Base-by-base conservation (phyloP, 2,113 vertebrate species). In the Canis aureus region DNA sequence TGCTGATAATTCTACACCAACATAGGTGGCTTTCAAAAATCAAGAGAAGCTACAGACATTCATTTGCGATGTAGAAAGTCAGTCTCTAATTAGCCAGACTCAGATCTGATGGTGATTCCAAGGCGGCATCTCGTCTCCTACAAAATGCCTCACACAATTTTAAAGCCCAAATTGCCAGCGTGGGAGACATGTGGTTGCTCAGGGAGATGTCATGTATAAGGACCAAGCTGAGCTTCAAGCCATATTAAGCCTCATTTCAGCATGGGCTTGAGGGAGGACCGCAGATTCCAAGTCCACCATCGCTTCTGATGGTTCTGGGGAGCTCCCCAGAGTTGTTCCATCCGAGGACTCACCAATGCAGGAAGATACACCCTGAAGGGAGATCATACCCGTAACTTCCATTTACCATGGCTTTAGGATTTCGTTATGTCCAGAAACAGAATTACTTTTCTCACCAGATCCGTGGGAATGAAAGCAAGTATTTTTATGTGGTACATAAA, bases 1-100 rank as follows among this genome's bases (percentile, higher is more conserved):
- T 83, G 87, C 2, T 89, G 62, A 38, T 87, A 97, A 86, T 83
- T 85, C 57, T 67, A 38, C 1, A 91, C 12, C 23, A 1, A 55
- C 13, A 12, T 23, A 9, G 19, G 32, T 87, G 32, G 67, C 35
- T 94, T 84, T 97, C 59, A 85, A 84, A 95, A 90, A 69, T 84
- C 76, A 96, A 94, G 86, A 22, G 69, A 69, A 88, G 76, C 76
- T 27, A 64, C 13, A 92, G 25, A 86, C 66, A 71, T 91, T 95
- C 55, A 94, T 89, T 78, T 95, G 76, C 49, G 67, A 91, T 29
- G 27, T 29, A 71, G 95, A 64, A 82, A 94, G 53, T 86, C 74
- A 94, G 91, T 22, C 86, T 97, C 20, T 96, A 97, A 97, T 96
- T 98, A 98, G 85, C 73, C 55, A 96, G 55, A 84, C 78, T 66